Conservation (phyloP, 1,140 invertebrate genomes). For the Limonius californicus region DNA sequence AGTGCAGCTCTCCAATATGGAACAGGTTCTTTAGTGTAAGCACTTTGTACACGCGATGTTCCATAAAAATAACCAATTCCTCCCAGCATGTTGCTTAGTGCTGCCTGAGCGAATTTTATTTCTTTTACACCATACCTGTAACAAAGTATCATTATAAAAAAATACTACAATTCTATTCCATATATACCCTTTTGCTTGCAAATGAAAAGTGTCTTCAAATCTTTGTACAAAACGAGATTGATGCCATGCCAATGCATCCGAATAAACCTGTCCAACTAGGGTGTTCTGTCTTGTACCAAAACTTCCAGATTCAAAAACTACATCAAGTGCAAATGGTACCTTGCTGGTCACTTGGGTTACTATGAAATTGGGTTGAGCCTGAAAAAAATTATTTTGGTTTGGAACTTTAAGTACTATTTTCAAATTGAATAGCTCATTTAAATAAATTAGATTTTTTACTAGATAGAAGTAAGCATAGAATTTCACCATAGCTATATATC, state of each 20-base stretch:
- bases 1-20: constrained; percentile 91
- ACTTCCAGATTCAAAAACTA: constrained; percentile 78
- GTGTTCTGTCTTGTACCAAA: constrained; percentile 53
- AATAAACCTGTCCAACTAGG: constrained; percentile 61
- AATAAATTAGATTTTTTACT: neutral
- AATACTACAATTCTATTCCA: too few relatives aligned
- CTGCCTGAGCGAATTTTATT: constrained; percentile 78
- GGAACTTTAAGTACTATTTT: too few relatives aligned
- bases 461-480: neutral
- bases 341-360: constrained; percentile 75
- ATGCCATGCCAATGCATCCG: constrained; percentile 58
- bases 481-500: neutral
- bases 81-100: constrained; percentile 92
- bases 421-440: neutral
- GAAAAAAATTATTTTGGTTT: too few relatives aligned
- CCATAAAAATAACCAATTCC: constrained; percentile 97
- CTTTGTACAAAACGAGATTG: constrained; percentile 59
- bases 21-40: constrained; percentile 77
- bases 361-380: constrained; percentile 73
- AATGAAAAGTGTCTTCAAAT: constrained; percentile 70
- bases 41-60: constrained; percentile 79
- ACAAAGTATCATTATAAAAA: neutral
- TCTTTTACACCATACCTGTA: constrained; percentile 62
- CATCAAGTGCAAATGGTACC: constrained; percentile 79
- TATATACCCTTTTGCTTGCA: constrained; percentile 62